Percentiles rank a stretch among this genome's conserved stretches.
Evolutionary conservation across 1,140 invertebrate species (phyloP).

Genomic region (Leptinotarsa undecemlineata): DNA sequence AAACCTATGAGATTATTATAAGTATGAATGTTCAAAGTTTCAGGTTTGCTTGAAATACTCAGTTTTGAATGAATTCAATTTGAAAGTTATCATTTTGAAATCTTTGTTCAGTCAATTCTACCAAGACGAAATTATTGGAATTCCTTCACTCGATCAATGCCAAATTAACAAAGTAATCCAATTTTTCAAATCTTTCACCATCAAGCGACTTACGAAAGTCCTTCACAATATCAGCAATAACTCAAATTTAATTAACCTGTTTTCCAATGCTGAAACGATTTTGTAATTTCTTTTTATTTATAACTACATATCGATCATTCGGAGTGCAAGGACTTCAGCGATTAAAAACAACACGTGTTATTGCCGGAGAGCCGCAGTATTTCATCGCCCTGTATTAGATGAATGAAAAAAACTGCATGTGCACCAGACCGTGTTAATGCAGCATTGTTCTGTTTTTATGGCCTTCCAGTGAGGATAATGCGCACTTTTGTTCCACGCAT

Average conservation of each 20-base stretch:
- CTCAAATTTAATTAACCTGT: not conserved
- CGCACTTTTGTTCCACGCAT: slow-evolving; percentile 4
- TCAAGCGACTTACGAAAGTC: not conserved
- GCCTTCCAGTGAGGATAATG: not conserved
- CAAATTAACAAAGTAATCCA: not conserved
- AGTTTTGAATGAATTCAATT: not conserved
- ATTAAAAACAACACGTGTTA: not conserved
- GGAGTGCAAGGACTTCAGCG: not conserved
- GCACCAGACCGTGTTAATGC: slow-evolving; percentile 4
- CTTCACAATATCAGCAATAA: not conserved
- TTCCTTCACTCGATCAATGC: not conserved
- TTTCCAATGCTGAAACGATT: not conserved
- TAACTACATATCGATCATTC: not conserved
- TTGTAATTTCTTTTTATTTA: not conserved
- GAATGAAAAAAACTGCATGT: not conserved
- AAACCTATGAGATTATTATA: too few relatives aligned
- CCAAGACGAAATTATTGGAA: not conserved
- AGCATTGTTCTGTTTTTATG: slow-evolving; percentile 3
- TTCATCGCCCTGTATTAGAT: not conserved
- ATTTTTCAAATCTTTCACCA: not conserved
- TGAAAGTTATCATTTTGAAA: not conserved
- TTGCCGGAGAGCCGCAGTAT: not conserved
- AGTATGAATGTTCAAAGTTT: too few relatives aligned
- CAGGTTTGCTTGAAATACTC: too few relatives aligned
- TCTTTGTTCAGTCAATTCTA: not conserved